These are phyloP conservation scores for Ditula angustiorana DNA, from an alignment of 2,888 invertebrate genomes.

Conservation along the genomic window DNA sequence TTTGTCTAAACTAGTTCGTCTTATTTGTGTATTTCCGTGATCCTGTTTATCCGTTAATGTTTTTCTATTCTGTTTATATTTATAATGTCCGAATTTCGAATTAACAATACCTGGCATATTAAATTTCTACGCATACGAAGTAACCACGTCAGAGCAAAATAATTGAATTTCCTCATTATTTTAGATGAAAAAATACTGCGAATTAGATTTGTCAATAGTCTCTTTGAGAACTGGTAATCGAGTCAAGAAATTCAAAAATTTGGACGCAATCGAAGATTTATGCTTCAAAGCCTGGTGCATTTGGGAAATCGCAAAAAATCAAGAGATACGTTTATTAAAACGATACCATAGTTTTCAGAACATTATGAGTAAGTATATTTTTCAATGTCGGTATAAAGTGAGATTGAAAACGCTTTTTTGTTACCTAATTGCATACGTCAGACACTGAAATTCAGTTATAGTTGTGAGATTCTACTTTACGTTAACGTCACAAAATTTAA, in stretches of 20 bases:
- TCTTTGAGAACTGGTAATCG: slow-evolving; percentile 51
- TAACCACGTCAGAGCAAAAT: no score
- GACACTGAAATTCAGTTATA: no score
- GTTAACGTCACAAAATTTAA: background rate
- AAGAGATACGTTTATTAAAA: slow-evolving; percentile 57
- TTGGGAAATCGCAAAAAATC: slow-evolving; percentile 74
- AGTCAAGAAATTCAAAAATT: slow-evolving; percentile 52
- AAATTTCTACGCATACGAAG: no score
- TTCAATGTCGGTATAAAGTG: no score
- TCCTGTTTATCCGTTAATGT: slow-evolving; percentile 6
- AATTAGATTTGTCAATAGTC: slow-evolving; percentile 53
- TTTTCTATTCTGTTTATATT: background rate
- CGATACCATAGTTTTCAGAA: slow-evolving; percentile 46
- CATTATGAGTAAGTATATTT: slow-evolving; percentile 41
- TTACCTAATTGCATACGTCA: no score
- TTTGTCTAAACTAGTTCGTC: background rate
- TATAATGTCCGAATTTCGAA: background rate
- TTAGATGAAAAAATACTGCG: slow-evolving; percentile 64
- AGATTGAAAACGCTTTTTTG: no score
- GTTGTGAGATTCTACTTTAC: background rate
- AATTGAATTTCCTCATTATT: slow-evolving; percentile 43
- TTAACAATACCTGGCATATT: no score
- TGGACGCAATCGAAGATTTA: slow-evolving; percentile 59
- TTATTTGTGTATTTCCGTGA: background rate
- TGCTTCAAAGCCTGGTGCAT: slow-evolving; percentile 75